Base-by-base conservation (phyloP, 2,888 invertebrate genomes). In the Meteorus cinctellus region DNA sequence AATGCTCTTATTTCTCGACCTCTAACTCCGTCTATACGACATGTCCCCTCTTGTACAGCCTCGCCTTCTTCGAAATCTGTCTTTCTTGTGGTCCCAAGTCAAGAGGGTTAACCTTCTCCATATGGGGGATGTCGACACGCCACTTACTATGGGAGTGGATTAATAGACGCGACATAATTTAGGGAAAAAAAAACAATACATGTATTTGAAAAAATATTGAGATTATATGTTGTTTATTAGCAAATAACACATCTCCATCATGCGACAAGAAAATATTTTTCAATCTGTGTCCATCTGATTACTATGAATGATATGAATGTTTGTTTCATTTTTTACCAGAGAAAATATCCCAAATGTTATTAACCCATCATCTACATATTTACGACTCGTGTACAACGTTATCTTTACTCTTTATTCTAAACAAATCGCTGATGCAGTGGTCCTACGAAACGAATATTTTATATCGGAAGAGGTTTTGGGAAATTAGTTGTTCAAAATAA, bases 21-120 rank as follows among this genome's bases (percentile, higher is more conserved):
- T 55, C 55, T 19, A 55, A 55, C 55, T 55, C 45, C 67, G 68
- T 31, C 55, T 48, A 29, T 19, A 65, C 48, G 59, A 27, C 62
- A 31, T 16, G 59, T 48, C 65, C 62, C 27, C 65, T 74, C 78
- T 77, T 45, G 68, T 16, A 66, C 73, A 72, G 66, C 71, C 67
- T 67, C 41, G 34, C 69, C 59, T 80, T 83, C 77, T 71, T 59
- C 77, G 77, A 80, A 80, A 80, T 75, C 36, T 70, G 55, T 77
- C 69, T 45, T 74, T 81, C 77, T 81, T 75, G 65, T 65, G 72
- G 69, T 65, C 48, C 63, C 48, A 60, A 63, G 78, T 79, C 79
- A 79, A 79, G 79, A 79, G 80, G 80, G 76, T 81, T 79, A 82
- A 81, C 74, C 67, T 75, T 78, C 76, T 60, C 78, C 80, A 81